Conservation (phyloP, 92 coral and sea anemone genomes). For the Umimayanthus kanabou region DNA sequence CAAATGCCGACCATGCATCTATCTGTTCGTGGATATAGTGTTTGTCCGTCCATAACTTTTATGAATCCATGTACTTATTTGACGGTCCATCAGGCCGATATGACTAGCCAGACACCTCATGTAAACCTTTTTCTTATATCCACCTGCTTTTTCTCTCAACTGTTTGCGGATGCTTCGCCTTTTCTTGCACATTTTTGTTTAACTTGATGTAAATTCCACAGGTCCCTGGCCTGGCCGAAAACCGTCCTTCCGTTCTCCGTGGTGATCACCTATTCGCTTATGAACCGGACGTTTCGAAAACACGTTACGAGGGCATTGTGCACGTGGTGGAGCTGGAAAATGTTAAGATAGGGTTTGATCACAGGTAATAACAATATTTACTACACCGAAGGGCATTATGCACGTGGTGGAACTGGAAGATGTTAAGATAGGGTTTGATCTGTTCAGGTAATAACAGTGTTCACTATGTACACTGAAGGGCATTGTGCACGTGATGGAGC, state of each 20-base stretch:
- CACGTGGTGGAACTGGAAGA: constrained; percentile 67
- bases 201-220: neutral
- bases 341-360: constrained; percentile 75
- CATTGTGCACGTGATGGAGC: constrained; percentile 67
- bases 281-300: constrained; percentile 56
- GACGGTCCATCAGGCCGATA: too few relatives aligned
- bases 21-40: too few relatives aligned
- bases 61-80: too few relatives aligned
- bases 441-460: neutral
- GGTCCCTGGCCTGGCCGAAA: constrained; percentile 88
- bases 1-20: too few relatives aligned
- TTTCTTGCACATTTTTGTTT: neutral
- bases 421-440: constrained; percentile 70
- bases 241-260: constrained; percentile 80
- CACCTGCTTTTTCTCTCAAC: neutral
- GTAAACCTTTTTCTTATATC: too few relatives aligned
- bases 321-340: constrained; percentile 68
- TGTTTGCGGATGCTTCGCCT: neutral
- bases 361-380: neutral
- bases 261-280: constrained; percentile 76
- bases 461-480: constrained; percentile 61
- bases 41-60: too few relatives aligned
- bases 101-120: too few relatives aligned
- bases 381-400: constrained; percentile 54
- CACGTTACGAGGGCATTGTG: constrained; percentile 78